Evolutionary conservation across 2,113 vertebrate species (phyloP).

Genomic region (Okapia johnstoni): DNA sequence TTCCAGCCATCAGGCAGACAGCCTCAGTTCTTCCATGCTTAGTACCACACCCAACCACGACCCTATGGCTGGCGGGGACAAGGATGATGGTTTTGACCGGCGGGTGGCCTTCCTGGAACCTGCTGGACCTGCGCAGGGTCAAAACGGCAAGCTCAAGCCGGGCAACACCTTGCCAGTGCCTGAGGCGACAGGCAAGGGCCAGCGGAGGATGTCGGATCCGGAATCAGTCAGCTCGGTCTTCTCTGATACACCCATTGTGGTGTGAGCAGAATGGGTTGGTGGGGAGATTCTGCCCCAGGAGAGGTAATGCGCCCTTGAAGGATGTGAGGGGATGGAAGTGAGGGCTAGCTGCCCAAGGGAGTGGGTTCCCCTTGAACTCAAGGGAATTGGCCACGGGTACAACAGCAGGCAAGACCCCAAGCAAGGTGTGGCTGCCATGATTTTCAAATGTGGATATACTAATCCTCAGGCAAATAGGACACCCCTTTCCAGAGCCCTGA

Average conservation of each 20-base stretch:
- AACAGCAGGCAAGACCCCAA: slow-evolving; percentile 43
- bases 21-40: slow-evolving; percentile 95
- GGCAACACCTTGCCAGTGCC: slow-evolving; percentile 80
- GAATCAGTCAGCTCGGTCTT: slow-evolving; percentile 97
- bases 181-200: slow-evolving; percentile 80
- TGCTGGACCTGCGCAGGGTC: slow-evolving; percentile 82
- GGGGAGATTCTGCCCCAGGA: slow-evolving; percentile 66
- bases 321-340: slow-evolving; percentile 64
- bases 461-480: slow-evolving; percentile 47
- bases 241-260: slow-evolving; percentile 97
- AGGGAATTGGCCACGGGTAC: slow-evolving; percentile 56
- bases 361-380: slow-evolving; percentile 47
- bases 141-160: slow-evolving; percentile 92
- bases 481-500: slow-evolving; percentile 50
- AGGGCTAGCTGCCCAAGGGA: slow-evolving; percentile 68
- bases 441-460: slow-evolving; percentile 39
- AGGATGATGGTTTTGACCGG: slow-evolving; percentile 81
- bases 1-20: slow-evolving; percentile 88
- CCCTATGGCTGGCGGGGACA: slow-evolving; percentile 73
- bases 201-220: slow-evolving; percentile 93
- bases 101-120: slow-evolving; percentile 88
- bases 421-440: slow-evolving; percentile 24
- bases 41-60: slow-evolving; percentile 93
- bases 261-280: slow-evolving; percentile 79
- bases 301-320: slow-evolving; percentile 63